Conservation (phyloP, 1,140 invertebrate genomes). For the Bombus balteatus region DNA sequence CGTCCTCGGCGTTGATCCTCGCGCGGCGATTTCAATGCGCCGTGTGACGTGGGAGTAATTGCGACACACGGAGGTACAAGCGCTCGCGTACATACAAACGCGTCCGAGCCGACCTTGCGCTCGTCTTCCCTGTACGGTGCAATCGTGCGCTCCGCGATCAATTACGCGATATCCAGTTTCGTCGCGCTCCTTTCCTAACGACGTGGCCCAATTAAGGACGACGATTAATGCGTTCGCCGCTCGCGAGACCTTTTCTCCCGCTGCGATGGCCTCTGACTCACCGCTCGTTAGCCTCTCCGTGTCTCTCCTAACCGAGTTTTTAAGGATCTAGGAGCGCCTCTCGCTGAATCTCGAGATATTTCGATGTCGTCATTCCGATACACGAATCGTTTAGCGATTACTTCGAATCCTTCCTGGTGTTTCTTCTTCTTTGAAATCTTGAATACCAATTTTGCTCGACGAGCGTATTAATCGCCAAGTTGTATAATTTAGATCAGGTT, state of each 20-base stretch:
- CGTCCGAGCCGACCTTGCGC: constrained; percentile 61
- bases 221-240: constrained; percentile 55
- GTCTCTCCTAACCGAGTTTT: constrained; percentile 39
- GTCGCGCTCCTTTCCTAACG: constrained; percentile 64
- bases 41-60: constrained; percentile 68
- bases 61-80: constrained; percentile 54
- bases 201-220: constrained; percentile 63
- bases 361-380: neutral
- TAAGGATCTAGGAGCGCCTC: constrained; percentile 21
- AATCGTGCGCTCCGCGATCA: constrained; percentile 61
- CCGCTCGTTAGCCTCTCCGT: constrained; percentile 20
- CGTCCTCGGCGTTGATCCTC: constrained; percentile 35
- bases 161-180: constrained; percentile 67
- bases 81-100: constrained; percentile 14
- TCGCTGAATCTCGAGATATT: neutral
- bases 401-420: neutral
- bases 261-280: constrained; percentile 35
- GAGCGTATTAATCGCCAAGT: neutral
- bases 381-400: neutral
- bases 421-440: neutral
- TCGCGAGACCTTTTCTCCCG: constrained; percentile 40
- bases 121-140: constrained; percentile 67
- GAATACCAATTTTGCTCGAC: neutral
- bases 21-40: constrained; percentile 57
- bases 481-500: neutral